These are phyloP conservation scores for Darevskia mixta DNA, from an alignment of 2,797 vertebrate genomes.

Conservation along the genomic window DNA sequence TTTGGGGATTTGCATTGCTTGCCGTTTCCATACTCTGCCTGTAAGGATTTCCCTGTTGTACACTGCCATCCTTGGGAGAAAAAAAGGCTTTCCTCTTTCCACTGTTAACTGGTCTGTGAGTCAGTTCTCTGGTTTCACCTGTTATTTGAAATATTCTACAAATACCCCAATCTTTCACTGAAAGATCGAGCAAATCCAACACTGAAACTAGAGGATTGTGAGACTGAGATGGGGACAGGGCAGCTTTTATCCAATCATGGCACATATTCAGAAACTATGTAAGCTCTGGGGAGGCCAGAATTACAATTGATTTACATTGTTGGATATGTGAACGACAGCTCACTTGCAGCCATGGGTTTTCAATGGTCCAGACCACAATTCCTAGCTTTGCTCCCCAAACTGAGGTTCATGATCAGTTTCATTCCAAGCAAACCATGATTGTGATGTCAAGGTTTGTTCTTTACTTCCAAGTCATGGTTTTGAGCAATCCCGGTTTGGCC, in stretches of 20 bases:
- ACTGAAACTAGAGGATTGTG: neutral
- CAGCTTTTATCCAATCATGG: neutral
- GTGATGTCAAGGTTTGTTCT: no score
- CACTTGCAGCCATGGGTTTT: neutral
- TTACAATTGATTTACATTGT: no score
- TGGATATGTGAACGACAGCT: neutral
- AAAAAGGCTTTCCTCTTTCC: neutral
- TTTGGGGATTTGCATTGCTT: neutral
- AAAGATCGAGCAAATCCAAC: neutral
- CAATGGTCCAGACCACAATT: neutral
- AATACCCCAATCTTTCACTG: neutral
- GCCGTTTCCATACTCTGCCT: neutral
- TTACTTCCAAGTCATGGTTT: no score
- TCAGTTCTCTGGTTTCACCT: neutral
- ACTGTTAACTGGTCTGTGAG: neutral
- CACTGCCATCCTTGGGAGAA: neutral
- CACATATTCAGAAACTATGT: neutral
- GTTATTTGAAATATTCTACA: neutral
- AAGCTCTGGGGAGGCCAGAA: neutral
- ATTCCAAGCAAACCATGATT: no score
- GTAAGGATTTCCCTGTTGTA: neutral
- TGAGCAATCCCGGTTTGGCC: neutral
- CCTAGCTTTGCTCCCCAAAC: neutral
- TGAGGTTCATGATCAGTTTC: neutral
- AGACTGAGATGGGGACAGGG: neutral